Evolutionary conservation across 1,140 invertebrate genomes (phyloP).

Genomic region (Ptiloglossa arizonensis): DNA sequence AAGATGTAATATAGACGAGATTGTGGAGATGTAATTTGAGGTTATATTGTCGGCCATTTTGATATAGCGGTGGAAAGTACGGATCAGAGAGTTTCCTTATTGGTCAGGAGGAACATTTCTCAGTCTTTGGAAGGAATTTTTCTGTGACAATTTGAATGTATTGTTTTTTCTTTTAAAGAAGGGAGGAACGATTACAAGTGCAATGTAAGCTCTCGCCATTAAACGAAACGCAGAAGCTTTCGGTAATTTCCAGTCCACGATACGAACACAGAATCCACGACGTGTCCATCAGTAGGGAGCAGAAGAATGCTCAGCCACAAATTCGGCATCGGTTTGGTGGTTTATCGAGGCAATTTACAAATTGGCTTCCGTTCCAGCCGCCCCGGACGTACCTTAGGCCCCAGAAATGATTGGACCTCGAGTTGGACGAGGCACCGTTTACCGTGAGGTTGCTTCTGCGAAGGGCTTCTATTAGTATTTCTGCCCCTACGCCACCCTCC

Average conservation of each 20-base stretch:
- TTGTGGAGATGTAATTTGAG: no score
- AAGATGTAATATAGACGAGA: no score
- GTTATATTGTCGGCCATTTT: no score
- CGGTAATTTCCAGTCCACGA: constrained; percentile 12
- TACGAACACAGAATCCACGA: background rate
- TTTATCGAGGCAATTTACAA: constrained; percentile 64
- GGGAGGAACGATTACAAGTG: background rate
- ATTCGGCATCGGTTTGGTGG: constrained; percentile 37
- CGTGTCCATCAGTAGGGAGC: background rate
- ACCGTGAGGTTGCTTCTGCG: constrained; percentile 56
- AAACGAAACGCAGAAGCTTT: background rate
- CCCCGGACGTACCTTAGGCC: constrained; percentile 38
- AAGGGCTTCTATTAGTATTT: constrained; percentile 64
- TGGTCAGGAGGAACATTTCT: no score
- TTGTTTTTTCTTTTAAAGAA: background rate
- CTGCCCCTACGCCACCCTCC: constrained; percentile 38
- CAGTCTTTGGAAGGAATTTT: no score
- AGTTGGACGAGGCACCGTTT: constrained; percentile 50
- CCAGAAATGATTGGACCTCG: constrained; percentile 52
- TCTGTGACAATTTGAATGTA: no score
- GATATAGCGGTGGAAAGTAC: no score
- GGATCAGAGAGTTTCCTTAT: no score
- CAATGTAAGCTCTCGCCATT: background rate
- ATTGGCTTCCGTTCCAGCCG: constrained; percentile 66
- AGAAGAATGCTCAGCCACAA: constrained; percentile 11